Evolutionary conservation across 2,888 invertebrate genomes (phyloP).

Genomic region (Empis stercorea): DNA sequence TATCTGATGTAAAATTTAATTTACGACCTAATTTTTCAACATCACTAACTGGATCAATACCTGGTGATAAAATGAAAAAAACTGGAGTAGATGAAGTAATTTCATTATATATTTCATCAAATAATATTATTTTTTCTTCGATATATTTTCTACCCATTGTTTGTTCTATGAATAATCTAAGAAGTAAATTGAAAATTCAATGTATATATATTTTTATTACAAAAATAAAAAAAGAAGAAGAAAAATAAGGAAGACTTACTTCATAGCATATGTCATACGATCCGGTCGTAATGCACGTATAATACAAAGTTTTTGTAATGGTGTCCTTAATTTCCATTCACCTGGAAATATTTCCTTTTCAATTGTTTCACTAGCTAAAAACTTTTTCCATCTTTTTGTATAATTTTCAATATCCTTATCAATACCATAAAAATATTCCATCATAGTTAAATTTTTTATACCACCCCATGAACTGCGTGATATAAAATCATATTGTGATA

Average conservation of each 20-base stretch:
- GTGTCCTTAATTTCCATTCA: slow-evolving; percentile 88
- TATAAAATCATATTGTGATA: slow-evolving; percentile 73
- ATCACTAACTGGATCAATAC: slow-evolving; percentile 70
- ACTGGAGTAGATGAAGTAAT: slow-evolving; percentile 73
- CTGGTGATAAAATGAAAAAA: slow-evolving; percentile 90
- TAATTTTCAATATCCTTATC: slow-evolving; percentile 90
- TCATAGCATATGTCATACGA: slow-evolving; percentile 85
- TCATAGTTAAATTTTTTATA: slow-evolving; percentile 59
- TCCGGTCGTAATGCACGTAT: slow-evolving; percentile 83
- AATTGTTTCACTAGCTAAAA: slow-evolving; percentile 80
- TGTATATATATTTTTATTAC: not conserved
- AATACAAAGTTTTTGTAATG: slow-evolving; percentile 81
- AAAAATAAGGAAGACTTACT: slow-evolving; percentile 33
- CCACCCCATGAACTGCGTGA: slow-evolving; percentile 71
- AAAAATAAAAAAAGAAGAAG: no score
- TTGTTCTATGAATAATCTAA: slow-evolving; percentile 65
- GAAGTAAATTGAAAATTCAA: no score
- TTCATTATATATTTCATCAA: slow-evolving; percentile 76
- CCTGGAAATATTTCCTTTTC: slow-evolving; percentile 89
- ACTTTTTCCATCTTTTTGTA: slow-evolving; percentile 84
- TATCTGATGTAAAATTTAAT: slow-evolving; percentile 64
- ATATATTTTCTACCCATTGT: slow-evolving; percentile 72
- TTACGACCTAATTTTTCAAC: slow-evolving; percentile 74
- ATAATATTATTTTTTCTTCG: slow-evolving; percentile 61
- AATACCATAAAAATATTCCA: slow-evolving; percentile 74